phyloP scores from a whole-genome alignment of 2,113 vertebrate genomes.

The Mungos mungo region DNA sequence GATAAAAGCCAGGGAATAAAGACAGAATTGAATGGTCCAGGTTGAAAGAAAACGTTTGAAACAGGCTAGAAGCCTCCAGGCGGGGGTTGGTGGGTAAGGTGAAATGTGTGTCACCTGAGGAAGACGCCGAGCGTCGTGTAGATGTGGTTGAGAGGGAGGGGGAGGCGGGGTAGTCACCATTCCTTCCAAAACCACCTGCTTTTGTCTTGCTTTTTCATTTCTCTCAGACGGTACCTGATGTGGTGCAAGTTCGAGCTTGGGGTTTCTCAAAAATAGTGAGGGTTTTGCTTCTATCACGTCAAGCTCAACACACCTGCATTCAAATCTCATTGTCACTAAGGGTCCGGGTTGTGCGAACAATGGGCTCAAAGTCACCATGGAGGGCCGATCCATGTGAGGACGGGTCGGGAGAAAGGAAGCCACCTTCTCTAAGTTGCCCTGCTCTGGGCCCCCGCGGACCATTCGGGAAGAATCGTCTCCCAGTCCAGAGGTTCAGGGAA shows the following conservation, averaged over 20 bases:
- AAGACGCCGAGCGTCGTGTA: not conserved
- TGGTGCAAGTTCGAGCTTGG: not conserved
- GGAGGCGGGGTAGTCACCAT: not conserved
- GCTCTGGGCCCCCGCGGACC: not conserved
- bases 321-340: not conserved
- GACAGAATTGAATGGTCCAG: slow-evolving; percentile 66
- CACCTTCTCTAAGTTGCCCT: rapidly evolving
- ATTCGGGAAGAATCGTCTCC: not conserved
- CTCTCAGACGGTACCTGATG: not conserved
- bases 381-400: not conserved
- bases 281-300: not conserved
- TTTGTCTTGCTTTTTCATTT: slow-evolving; percentile 41
- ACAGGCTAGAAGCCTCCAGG: slow-evolving; percentile 45
- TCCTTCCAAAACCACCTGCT: not conserved
- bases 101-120: not conserved
- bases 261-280: not conserved
- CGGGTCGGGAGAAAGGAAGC: not conserved
- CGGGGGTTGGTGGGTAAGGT: not conserved
- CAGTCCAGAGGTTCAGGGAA: not conserved
- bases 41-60: slow-evolving; percentile 75
- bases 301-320: not conserved
- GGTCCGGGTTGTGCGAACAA: not conserved
- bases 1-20: slow-evolving; percentile 71
- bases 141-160: not conserved
- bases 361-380: not conserved